Base-by-base conservation (phyloP, 2,797 vertebrate genomes). In the Rhadinocentrus ornatus region DNA sequence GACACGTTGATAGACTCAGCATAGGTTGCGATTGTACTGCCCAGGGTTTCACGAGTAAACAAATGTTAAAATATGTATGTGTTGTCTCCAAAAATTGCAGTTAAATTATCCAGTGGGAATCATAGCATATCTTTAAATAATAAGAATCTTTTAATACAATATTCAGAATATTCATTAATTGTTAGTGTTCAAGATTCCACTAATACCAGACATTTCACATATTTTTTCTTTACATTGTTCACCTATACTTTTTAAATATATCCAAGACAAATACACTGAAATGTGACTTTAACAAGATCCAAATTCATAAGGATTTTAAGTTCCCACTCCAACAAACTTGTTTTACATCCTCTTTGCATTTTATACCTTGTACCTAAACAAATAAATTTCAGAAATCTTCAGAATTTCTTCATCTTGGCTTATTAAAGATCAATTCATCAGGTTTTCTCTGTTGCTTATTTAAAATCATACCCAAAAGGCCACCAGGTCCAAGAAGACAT, bases 231-330 rank as follows among this genome's bases (percentile, higher is more conserved):
- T 66, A 55, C 62, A 80, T 67, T 2, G 41, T 67, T 53, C 27
- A 64, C 32, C 39, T 60, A 35, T 54, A 65, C 82, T 75, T 74
- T 56, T 34, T 81, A 74, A 72, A 77, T 71, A 57, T 24, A 76
- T 80, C 75, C 62, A 35, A 68, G 73, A 76, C 65, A 84, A 86
- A 81, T 60, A 46, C 44, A 83, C 73, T 89, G 87, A 91, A 89
- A 91, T 90, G 87, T 83, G 65, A 74, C 81, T 73, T 54, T 73
- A 61, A 68, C 54, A 78, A 37, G 34, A 48, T 63, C 34, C 31
- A 63, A 52, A 53, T 61, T 78, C 31, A 37, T 66, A 62, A 55
- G 74, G 68, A 76, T 59, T 76, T 65, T 71, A 16, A 72, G 5
- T 73, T 75, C 52, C 48, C 71, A 73, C 48, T 57, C 54, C 59